phyloP scores from a whole-genome alignment of 2,888 invertebrate species.

The Philereme vetulata region DNA sequence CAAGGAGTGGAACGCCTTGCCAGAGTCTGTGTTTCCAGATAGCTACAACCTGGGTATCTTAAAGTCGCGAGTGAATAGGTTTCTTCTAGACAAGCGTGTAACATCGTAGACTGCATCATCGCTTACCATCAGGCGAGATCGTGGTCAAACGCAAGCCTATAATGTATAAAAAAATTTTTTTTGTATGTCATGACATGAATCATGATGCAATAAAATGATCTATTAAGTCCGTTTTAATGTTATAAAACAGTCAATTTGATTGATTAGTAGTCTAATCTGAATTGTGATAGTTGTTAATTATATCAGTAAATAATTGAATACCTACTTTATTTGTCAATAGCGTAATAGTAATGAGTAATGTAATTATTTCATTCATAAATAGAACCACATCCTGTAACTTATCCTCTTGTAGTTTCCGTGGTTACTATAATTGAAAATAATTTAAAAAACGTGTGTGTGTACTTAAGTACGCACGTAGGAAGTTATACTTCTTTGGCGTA shows the following conservation, averaged over 20 bases:
- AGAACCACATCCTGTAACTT: constrained; percentile 25
- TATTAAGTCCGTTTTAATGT: constrained; percentile 11
- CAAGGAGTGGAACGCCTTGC: too few species aligned
- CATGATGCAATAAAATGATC: constrained; percentile 13
- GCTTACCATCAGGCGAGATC: too few species aligned
- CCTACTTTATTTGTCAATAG: constrained; percentile 5
- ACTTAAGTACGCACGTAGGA: too few species aligned
- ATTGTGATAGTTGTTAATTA: constrained; percentile 17
- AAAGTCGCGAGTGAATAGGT: too few species aligned
- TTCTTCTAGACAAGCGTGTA: too few species aligned
- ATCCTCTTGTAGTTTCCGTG: constrained; percentile 25
- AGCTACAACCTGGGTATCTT: too few species aligned
- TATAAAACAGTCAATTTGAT: constrained; percentile 20
- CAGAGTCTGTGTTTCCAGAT: too few species aligned
- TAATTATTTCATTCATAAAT: constrained; percentile 15
- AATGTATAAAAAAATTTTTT: too few species aligned
- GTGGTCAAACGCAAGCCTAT: too few species aligned
- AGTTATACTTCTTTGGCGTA: too few species aligned
- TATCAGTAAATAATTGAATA: constrained; percentile 7
- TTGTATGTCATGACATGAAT: neutral
- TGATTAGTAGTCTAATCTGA: constrained; percentile 11
- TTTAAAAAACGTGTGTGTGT: neutral
- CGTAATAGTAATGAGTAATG: constrained; percentile 18
- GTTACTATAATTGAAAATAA: neutral
- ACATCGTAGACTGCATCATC: too few species aligned